Base-by-base conservation (phyloP, 2,888 invertebrate species). In the Orthonevra nobilis region DNA sequence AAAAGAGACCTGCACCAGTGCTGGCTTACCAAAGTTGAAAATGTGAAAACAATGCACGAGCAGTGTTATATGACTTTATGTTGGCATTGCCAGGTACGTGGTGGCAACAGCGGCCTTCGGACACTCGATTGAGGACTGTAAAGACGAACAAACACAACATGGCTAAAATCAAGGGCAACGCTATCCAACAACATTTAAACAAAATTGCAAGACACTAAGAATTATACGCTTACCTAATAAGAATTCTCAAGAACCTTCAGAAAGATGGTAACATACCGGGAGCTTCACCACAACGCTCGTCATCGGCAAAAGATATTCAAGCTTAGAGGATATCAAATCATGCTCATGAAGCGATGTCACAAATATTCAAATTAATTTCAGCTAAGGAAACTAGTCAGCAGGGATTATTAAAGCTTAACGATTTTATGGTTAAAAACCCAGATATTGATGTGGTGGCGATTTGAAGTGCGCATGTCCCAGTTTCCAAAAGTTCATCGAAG, bases 111-210 rank as follows among this genome's bases (percentile, higher is more conserved):
- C 92, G 94, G 82, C 92, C 93, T 0, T 91, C 92, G 15, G 97
- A 98, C 86, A 96, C 95, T n/a, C 97, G 97, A 0, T 89, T 95
- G 83, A 91, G 95, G 85, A 98, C 98, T 9, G 93, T 98, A 48
- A 98, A 98, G 90, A 98, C 98, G 0, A 92, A 98, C 82, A 91
- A 98, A 60, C 97, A 98, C 88, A 94, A 96, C 58, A 93, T 97
- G 90, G 95, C 96, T 66, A 96, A 96, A 89, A 92, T 95, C 82
- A 95, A 96, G 87, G 97, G 97, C 2, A 92, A 93, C 63, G 92
- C 93, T 56, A 94, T 97, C 82, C 91, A 96, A 83, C 92, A 92
- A 84, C 94, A 97, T 87, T 90, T 95, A 56, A 92, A 93, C 15
- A 93, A 92, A 86, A 94, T 95, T 87, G 93, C 93, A 0, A 93